Evolutionary conservation across 1,140 invertebrate genomes (phyloP).

Genomic region (Odontomachus brunneus): DNA sequence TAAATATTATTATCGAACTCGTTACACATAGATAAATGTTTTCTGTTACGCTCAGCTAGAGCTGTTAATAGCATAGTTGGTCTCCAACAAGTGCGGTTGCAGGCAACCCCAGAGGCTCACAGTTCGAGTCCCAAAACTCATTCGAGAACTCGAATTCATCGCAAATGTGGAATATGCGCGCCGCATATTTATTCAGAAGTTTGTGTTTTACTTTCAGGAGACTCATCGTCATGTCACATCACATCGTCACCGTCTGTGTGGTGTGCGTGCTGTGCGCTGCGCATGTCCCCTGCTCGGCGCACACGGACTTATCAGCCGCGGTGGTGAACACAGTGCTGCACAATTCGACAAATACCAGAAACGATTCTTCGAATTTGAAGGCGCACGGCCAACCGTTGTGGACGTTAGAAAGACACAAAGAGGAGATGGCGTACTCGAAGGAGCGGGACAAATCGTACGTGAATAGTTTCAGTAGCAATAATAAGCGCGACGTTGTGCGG

Average conservation of each 20-base stretch:
- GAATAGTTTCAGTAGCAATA: constrained; percentile 31
- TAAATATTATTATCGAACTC: constrained; percentile 43
- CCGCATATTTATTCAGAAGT: no score
- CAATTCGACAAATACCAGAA: constrained; percentile 32
- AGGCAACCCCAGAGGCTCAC: no score
- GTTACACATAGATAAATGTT: constrained; percentile 51
- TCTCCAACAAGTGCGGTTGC: no score
- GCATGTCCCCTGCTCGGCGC: constrained; percentile 89
- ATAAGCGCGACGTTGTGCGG: constrained; percentile 41
- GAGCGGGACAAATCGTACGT: constrained; percentile 36
- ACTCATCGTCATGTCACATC: constrained; percentile 85
- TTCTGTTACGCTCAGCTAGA: no score
- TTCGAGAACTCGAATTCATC: no score
- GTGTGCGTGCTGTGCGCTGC: constrained; percentile 91
- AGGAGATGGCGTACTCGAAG: constrained; percentile 34
- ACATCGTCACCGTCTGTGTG: constrained; percentile 91
- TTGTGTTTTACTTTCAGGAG: constrained; percentile 59
- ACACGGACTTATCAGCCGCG: constrained; percentile 81
- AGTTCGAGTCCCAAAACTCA: no score
- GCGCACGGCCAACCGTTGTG: constrained; percentile 36
- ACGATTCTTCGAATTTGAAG: constrained; percentile 21
- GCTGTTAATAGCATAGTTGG: no score
- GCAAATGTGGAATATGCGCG: no score
- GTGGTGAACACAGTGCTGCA: neutral
- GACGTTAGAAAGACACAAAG: constrained; percentile 41